These are phyloP conservation scores for Xylota sylvarum DNA, from an alignment of 2,888 invertebrate species.

Conservation along the genomic window DNA sequence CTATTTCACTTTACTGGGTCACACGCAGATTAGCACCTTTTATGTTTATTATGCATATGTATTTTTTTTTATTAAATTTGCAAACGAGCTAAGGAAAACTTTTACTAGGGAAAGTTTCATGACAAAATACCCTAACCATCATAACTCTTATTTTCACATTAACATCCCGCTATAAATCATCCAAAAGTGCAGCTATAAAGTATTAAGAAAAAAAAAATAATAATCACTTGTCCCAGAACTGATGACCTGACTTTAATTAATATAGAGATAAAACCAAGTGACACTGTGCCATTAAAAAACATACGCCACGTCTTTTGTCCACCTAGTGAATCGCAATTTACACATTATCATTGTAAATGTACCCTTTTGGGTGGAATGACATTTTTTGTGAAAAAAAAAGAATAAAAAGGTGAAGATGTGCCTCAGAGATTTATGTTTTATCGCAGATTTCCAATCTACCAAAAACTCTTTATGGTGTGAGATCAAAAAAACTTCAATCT, in stretches of 20 bases:
- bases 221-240: background rate
- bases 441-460: constrained; percentile 42
- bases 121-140: background rate
- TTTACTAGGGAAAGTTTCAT: background rate
- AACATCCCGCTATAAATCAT: constrained; percentile 23
- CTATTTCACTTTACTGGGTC: background rate
- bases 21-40: constrained; percentile 11
- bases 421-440: constrained; percentile 45
- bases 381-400: constrained; percentile 1
- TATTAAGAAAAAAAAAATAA: background rate
- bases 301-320: constrained; percentile 2
- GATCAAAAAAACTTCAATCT: constrained; percentile 12
- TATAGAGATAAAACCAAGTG: constrained; percentile 25
- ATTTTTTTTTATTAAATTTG: background rate
- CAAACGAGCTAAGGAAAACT: background rate
- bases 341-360: constrained; percentile 24
- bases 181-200: constrained; percentile 37
- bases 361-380: constrained; percentile 18
- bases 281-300: constrained; percentile 9
- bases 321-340: constrained; percentile 39
- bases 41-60: background rate
- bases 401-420: constrained; percentile 37
- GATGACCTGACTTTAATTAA: constrained; percentile 46
- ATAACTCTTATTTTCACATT: constrained; percentile 10
- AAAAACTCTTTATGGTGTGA: constrained; percentile 8